Conservation (phyloP, 2,113 vertebrate species). For the Xiphophorus hellerii region DNA sequence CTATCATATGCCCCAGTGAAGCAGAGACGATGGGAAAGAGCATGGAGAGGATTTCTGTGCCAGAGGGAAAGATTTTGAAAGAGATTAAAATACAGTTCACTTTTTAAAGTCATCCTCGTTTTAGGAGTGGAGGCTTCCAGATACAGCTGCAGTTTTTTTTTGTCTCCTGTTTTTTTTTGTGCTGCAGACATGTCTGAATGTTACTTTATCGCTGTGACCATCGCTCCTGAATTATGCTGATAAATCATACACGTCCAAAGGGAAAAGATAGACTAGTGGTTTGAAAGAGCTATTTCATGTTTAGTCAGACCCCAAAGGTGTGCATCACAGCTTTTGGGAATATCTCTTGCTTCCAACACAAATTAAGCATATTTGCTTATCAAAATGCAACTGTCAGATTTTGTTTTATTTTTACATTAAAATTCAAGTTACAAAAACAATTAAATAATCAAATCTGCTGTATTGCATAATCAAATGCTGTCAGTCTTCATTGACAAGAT, state of each 20-base stretch:
- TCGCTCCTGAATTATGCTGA: conserved; percentile 52
- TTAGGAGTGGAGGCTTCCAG: conserved; percentile 14
- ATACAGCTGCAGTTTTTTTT: conserved; percentile 14
- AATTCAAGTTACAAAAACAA: conserved; percentile 15
- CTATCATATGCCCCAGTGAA: conserved; percentile 83
- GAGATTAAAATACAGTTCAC: conserved; percentile 73
- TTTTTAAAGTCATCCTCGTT: conserved; percentile 56
- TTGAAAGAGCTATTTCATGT: conserved; percentile 29
- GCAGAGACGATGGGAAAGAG: conserved; percentile 76
- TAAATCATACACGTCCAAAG: conserved; percentile 48
- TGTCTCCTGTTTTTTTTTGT: conserved; percentile 15
- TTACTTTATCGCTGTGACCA: conserved; percentile 38
- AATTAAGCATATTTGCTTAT: conserved; percentile 56
- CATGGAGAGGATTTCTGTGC: conserved; percentile 65
- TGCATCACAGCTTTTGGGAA: conserved; percentile 25
- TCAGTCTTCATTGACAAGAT: not conserved
- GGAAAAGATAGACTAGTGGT: conserved; percentile 19
- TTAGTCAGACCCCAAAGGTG: conserved; percentile 36
- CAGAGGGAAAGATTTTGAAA: conserved; percentile 73
- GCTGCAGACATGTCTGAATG: conserved; percentile 1
- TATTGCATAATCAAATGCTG: not conserved
- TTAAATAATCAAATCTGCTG: conserved; percentile 19
- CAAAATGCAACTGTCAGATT: conserved; percentile 37
- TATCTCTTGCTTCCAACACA: conserved; percentile 51
- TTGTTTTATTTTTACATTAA: conserved; percentile 15